Evolutionary conservation across 2,113 vertebrate species (phyloP).

Genomic region (Sigmodon hispidus): DNA sequence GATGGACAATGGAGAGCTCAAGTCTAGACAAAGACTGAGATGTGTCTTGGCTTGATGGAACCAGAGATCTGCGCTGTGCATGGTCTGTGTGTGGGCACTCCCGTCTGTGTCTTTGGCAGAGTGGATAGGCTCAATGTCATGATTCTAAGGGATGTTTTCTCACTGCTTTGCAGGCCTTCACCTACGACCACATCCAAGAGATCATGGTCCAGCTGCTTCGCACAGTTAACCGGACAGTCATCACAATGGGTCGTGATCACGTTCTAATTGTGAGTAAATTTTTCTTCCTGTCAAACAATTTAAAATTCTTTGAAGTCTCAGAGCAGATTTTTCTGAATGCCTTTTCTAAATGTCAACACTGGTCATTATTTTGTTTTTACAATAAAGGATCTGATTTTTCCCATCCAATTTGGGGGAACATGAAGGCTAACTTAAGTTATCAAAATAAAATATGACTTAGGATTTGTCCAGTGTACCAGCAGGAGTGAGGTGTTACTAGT

Average conservation of each 20-base stretch:
- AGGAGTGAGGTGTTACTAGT: neutral
- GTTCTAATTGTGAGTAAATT: conserved; percentile 92
- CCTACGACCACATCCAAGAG: conserved; percentile 93
- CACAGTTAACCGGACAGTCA: conserved; percentile 94
- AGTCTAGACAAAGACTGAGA: neutral
- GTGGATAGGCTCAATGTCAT: neutral
- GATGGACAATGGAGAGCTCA: neutral
- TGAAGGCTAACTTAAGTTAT: neutral
- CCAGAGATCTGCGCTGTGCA: neutral
- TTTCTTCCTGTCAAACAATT: neutral
- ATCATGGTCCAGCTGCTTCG: conserved; percentile 93
- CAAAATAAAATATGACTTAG: neutral
- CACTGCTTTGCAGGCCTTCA: conserved; percentile 88
- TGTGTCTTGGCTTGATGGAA: neutral
- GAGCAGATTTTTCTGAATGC: neutral
- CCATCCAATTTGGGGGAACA: neutral
- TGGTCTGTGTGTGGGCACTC: neutral
- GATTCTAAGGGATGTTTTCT: conserved; percentile 7
- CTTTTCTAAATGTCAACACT: neutral
- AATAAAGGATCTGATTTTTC: neutral
- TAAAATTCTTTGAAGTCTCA: neutral
- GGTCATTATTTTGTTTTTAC: neutral
- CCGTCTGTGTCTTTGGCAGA: neutral
- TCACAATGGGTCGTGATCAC: conserved; percentile 95
- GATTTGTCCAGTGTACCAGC: neutral